These are phyloP conservation scores for Leucophenga montana DNA, from an alignment of 2,888 invertebrate genomes.

Conservation along the genomic window DNA sequence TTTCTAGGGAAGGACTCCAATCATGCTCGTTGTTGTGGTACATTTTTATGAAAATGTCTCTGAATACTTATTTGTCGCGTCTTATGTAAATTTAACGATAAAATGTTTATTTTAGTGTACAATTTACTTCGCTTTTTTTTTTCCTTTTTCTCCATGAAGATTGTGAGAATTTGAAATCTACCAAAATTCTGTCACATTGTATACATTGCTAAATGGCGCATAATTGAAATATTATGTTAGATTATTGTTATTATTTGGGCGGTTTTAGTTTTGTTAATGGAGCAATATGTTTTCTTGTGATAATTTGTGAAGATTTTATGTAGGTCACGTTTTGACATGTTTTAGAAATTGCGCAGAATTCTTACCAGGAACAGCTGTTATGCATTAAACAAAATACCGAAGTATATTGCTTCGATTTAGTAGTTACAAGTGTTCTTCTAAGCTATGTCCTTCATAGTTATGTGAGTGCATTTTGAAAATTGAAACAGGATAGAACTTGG, in stretches of 20 bases:
- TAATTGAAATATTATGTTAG: conserved; percentile 70
- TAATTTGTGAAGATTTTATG: too few species aligned
- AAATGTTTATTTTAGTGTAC: conserved; percentile 63
- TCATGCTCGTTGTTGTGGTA: not conserved
- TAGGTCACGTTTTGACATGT: too few species aligned
- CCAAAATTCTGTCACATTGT: conserved; percentile 31
- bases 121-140: conserved; percentile 25
- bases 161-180: not conserved
- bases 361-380: too few species aligned
- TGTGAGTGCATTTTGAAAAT: too few species aligned
- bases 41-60: conserved; percentile 58
- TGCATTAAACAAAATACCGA: too few species aligned
- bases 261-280: conserved; percentile 27
- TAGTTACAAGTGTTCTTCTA: too few species aligned
- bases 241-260: conserved; percentile 65
- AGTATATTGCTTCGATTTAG: too few species aligned
- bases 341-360: too few species aligned
- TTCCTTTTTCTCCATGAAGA: conserved; percentile 39
- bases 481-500: too few species aligned
- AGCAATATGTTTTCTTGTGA: too few species aligned
- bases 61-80: conserved; percentile 53
- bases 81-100: conserved; percentile 70
- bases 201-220: conserved; percentile 65
- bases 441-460: too few species aligned
- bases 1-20: conserved; percentile 41